phyloP scores from a whole-genome alignment of 2,113 vertebrate species.

The Gasterosteus nipponicus region DNA sequence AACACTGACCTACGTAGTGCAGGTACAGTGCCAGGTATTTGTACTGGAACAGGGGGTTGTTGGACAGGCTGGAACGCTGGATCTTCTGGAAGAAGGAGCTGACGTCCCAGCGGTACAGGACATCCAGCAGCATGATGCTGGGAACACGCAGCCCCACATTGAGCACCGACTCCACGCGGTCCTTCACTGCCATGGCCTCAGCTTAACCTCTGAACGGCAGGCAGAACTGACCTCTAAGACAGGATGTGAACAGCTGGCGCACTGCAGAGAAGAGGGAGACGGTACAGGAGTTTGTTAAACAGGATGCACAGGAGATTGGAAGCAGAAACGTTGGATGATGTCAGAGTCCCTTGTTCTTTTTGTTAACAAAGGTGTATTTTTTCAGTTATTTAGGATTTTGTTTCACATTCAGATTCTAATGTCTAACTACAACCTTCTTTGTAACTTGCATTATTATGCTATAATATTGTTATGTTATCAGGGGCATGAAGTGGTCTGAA shows the following conservation, averaged over 20 bases:
- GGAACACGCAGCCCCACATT: conserved; percentile 98
- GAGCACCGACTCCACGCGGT: conserved; percentile 92
- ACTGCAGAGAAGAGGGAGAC: conserved; percentile 33
- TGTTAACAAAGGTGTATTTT: too few species aligned
- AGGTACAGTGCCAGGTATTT: conserved; percentile 99
- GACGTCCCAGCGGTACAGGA: conserved; percentile 98
- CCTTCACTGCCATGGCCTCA: conserved; percentile 90
- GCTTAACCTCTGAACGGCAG: conserved; percentile 68
- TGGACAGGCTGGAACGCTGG: conserved; percentile 96
- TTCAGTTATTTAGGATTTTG: too few species aligned
- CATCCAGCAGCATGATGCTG: conserved; percentile 98
- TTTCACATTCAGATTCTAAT: too few species aligned
- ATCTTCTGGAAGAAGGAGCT: conserved; percentile 99
- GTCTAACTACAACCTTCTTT: too few species aligned
- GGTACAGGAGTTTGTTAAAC: not conserved
- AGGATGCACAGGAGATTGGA: not conserved
- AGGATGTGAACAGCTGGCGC: conserved; percentile 36
- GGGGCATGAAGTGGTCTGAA: too few species aligned
- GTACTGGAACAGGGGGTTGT: conserved; percentile 97
- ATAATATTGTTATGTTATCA: too few species aligned
- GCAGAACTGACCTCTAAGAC: conserved; percentile 65
- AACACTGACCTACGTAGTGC: conserved; percentile 95
- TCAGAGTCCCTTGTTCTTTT: too few species aligned
- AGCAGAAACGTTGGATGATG: not conserved
- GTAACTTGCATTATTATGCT: too few species aligned